These are phyloP conservation scores for Brachyhypopomus gauderio DNA, from an alignment of 2,113 vertebrate species.

Conservation along the genomic window DNA sequence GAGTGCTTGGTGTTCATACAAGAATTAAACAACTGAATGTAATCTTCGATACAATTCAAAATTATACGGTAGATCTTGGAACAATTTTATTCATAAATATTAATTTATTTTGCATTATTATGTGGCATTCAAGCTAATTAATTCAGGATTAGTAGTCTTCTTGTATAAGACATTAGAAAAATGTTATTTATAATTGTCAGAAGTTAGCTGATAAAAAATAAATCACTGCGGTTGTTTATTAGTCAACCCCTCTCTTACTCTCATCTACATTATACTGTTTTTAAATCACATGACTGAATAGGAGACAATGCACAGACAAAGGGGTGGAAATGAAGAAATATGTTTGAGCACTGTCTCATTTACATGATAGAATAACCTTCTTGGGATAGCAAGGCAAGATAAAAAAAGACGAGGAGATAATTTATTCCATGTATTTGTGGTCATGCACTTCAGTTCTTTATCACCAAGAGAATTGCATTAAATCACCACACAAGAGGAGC, in stretches of 20 bases:
- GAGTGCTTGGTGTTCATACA: not conserved
- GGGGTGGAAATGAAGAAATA: slow-evolving; percentile 68
- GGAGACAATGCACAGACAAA: slow-evolving; percentile 63
- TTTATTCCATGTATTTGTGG: slow-evolving; percentile 82
- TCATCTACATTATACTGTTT: not conserved
- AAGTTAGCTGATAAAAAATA: not conserved
- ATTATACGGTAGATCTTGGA: not conserved
- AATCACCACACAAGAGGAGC: slow-evolving; percentile 82
- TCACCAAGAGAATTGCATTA: slow-evolving; percentile 80
- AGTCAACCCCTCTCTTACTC: not conserved
- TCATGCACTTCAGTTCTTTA: slow-evolving; percentile 82
- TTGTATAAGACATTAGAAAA: too few relatives aligned
- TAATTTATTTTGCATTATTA: not conserved
- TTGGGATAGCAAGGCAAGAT: slow-evolving; percentile 48
- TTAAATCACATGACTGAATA: slow-evolving; percentile 35
- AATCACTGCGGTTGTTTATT: not conserved
- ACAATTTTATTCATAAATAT: not conserved
- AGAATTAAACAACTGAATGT: not conserved
- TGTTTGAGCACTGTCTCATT: slow-evolving; percentile 68
- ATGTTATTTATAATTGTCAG: not conserved
- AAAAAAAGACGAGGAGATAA: slow-evolving; percentile 67
- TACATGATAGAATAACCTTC: slow-evolving; percentile 80
- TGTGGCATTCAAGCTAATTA: not conserved
- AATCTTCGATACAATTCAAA: not conserved
- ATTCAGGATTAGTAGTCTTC: slow-evolving; percentile 1